phyloP scores from a whole-genome alignment of 2,113 vertebrate species.

The Rhadina sibilatrix region DNA sequence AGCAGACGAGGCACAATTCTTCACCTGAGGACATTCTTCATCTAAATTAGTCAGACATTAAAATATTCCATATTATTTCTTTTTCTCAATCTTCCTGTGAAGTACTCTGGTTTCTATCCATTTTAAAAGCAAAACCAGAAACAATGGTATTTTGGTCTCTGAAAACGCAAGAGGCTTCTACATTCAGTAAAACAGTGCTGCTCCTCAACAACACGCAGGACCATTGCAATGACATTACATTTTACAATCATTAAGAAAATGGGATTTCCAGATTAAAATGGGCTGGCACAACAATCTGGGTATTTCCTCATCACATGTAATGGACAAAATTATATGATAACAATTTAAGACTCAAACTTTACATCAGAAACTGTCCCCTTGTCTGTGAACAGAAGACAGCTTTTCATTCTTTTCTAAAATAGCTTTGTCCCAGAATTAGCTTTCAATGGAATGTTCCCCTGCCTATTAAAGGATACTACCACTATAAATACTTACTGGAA shows the following conservation, averaged over 20 bases:
- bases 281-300: neutral
- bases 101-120: neutral
- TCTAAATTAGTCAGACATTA: neutral
- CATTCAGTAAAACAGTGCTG: neutral
- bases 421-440: neutral
- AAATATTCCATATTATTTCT: neutral
- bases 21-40: neutral
- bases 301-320: neutral
- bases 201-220: neutral
- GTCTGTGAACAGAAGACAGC: neutral
- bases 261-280: neutral
- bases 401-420: neutral
- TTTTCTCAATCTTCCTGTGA: neutral
- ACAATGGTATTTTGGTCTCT: neutral
- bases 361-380: neutral
- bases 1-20: neutral
- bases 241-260: neutral
- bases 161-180: neutral
- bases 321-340: neutral
- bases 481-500: neutral
- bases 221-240: neutral
- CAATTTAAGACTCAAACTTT: neutral
- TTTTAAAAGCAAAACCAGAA: neutral
- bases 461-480: neutral
- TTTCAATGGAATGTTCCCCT: neutral